Evolutionary conservation across 2,797 vertebrate species (phyloP).

Genomic region (Rhinella marina): DNA sequence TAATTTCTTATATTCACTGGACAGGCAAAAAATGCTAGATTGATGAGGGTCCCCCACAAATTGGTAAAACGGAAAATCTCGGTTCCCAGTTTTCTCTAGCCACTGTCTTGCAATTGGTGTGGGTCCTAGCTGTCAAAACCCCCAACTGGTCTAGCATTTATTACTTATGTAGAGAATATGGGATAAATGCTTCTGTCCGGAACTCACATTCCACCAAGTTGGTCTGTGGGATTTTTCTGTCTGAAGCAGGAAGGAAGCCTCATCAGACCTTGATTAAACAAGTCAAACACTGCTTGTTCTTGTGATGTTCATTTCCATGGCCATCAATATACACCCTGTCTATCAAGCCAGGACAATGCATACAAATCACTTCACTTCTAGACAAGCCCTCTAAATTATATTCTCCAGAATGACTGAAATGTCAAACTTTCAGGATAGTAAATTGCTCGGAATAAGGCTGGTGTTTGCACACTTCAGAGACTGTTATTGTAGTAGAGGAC

Average conservation of each 20-base stretch:
- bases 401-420: slow-evolving; percentile 34
- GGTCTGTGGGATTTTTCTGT: not conserved
- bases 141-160: too few species aligned
- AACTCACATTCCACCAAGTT: not conserved
- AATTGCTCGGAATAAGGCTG: not conserved
- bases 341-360: not conserved
- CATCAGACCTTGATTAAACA: not conserved
- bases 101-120: too few species aligned
- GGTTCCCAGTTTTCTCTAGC: too few species aligned
- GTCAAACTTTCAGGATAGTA: slow-evolving; percentile 18
- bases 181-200: too few species aligned
- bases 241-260: not conserved
- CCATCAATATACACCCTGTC: slow-evolving; percentile 38
- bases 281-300: not conserved
- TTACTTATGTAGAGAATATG: too few species aligned
- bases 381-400: slow-evolving; percentile 33
- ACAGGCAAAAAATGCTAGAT: too few species aligned
- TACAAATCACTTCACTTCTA: slow-evolving; percentile 26
- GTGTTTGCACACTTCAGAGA: not conserved
- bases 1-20: not conserved
- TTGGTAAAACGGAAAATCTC: too few species aligned
- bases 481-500: not conserved
- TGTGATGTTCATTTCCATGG: not conserved
- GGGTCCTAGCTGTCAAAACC: too few species aligned
- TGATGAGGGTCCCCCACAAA: too few species aligned